Base-by-base conservation (phyloP, 1,140 invertebrate species). In the Drosophila albomicans region DNA sequence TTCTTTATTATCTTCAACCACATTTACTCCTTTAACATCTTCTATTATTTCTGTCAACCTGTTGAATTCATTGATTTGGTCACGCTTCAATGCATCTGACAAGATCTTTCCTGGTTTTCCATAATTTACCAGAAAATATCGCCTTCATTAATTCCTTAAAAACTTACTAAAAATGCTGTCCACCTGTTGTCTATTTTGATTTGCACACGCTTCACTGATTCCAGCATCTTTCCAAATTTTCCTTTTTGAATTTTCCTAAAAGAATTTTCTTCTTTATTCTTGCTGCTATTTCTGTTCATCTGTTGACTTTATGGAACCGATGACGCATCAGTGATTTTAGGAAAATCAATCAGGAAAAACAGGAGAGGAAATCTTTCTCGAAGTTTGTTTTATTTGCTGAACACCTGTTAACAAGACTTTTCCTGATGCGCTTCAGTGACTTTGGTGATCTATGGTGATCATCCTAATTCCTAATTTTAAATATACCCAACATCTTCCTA, bases 121-220 rank as follows among this genome's bases (percentile, higher is more conserved):
- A 38, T 7, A 8, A 38, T 62, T 25, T 64, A 58, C 63, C 38
- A 52, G 48, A 51, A 66, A 48, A 2, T 28, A 10, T 35, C 35
- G 1, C 0, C n/a, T 13, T 43, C 11, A 7, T 13, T 15, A 0
- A 5, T 49, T 16, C 7, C 46, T 16, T 6, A 16, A 5, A 16
- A 35, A 13, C 8, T 13, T 10, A 16, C 11, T 13, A 15, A 5
- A 1, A 38, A 38, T 52, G 20, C 49, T 81, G 66, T 0, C n/a
- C 62, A 61, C 78, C 78, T 81, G 74, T 68, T 81, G n/a, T 6
- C 20, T 38, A 63, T 59, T 73, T 81, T 62, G 41, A 59, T 41
- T 67, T 68, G 62, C 73, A 81, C 63, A 81, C 79, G 79, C 73
- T 73, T 51, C 62, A 73, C 5, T 81, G 79, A 59, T 81, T 81